Base-by-base conservation (phyloP, 2,888 invertebrate species). In the Spilosoma lubricipeda region DNA sequence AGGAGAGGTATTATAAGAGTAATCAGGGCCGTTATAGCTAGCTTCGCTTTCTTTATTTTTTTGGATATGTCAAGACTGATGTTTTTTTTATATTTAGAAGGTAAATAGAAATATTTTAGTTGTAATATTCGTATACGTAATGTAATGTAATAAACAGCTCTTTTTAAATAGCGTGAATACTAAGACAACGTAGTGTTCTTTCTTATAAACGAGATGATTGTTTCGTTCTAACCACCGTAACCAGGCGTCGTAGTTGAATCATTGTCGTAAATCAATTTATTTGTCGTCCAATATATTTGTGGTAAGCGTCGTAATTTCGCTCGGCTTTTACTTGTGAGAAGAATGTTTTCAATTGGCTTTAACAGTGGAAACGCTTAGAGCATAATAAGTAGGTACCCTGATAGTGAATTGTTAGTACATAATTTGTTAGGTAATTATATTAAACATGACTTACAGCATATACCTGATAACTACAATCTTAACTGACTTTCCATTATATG, bases 221-320 rank as follows among this genome's bases (percentile, higher is more conserved):
- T 27, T 15, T 27, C 59, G 13, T 27, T 5, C 27, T 63, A 63
- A 30, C 59, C 27, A 63, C 5, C 30, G 20, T 30, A 69, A 80
- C 72, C 67, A 64, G 71, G 65, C 59, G 66, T 64, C 69, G 69
- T 39, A 59, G 77, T 66, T 82, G 80, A 82, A 80, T 82, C 78
- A 80, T 67, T 74, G 76, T 42, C 76, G 78, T 83, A 79, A 82
- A 85, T 79, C 75, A 85, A 78, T 82, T 80, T 82, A 83, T 77
- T 71, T 71, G 78, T 78, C 73, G 45, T 77, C 70, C 67, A 67
- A 77, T 76, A 73, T 82, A 79, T 77, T 76, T 59, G 68, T 74
- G 75, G 74, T 79, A 82, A 80, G 64, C 75, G 80, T 63, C 23
- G 71, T 27, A 66, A 75, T 69, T 69, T 64, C 64, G 52, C 63